phyloP scores from a whole-genome alignment of 2,888 invertebrate species.

The Lumbricus terrestris region DNA sequence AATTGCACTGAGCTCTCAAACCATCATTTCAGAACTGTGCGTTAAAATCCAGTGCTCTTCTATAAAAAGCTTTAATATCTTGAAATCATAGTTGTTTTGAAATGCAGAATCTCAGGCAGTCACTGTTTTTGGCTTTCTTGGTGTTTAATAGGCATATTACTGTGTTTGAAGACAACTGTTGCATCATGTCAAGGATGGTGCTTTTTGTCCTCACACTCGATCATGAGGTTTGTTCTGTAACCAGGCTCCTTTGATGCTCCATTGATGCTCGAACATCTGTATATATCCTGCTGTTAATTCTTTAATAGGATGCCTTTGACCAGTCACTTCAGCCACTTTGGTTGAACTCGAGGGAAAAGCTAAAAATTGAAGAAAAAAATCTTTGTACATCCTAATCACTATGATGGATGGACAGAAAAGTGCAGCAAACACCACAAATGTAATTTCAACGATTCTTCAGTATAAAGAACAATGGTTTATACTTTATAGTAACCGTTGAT shows the following conservation, averaged over 20 bases:
- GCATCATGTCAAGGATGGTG: background rate
- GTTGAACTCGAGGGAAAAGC: conserved; percentile 4
- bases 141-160: background rate
- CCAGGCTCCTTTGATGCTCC: too few relatives aligned
- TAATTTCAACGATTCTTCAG: background rate
- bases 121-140: background rate
- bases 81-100: conserved; percentile 3
- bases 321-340: conserved; percentile 11
- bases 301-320: background rate
- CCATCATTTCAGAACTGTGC: background rate
- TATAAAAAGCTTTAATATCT: background rate
- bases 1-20: background rate
- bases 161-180: background rate
- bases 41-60: background rate
- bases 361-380: background rate
- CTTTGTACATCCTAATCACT: background rate
- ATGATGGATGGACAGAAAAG: background rate
- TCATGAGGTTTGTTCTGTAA: background rate
- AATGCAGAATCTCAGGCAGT: background rate
- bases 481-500: too few relatives aligned
- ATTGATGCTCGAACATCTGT: background rate
- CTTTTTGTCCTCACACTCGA: background rate
- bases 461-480: too few relatives aligned
- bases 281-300: background rate
- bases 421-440: background rate